A percentile compares a stretch with the other conserved stretches of the same genome.
phyloP scores from a whole-genome alignment of 64 coral and sea anemone species.

The Montipora foliosa region DNA sequence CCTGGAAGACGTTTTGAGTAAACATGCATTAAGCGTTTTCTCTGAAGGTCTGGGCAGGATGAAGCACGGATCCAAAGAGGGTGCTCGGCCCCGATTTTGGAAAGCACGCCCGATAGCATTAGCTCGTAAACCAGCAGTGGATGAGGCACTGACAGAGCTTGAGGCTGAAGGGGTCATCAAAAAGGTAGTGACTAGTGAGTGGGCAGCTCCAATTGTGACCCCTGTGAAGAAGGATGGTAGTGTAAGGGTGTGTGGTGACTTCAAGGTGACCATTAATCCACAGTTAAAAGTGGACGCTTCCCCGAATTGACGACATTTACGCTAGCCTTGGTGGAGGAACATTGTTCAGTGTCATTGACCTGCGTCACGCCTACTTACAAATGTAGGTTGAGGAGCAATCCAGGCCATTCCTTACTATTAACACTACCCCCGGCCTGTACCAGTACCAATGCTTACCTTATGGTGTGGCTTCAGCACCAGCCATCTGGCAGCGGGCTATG shows the following conservation, averaged over 20 bases:
- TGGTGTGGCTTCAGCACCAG: slow-evolving; percentile 31
- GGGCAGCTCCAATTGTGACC: no score
- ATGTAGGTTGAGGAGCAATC: slow-evolving; percentile 47
- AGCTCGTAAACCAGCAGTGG: slow-evolving; percentile 32
- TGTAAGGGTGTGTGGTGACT: no score
- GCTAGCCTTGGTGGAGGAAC: neutral
- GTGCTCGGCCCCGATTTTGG: neutral
- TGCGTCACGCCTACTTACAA: slow-evolving; percentile 45
- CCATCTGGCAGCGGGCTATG: slow-evolving; percentile 57
- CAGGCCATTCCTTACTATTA: slow-evolving; percentile 22
- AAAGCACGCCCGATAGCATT: slow-evolving; percentile 19
- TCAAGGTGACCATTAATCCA: no score
- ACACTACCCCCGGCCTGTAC: slow-evolving; percentile 35
- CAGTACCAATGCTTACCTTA: slow-evolving; percentile 27
- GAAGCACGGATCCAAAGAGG: neutral
- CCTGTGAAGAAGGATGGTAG: no score
- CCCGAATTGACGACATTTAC: no score
- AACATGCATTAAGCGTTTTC: slow-evolving; percentile 4
- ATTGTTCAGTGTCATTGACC: slow-evolving; percentile 23
- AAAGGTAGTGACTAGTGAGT: neutral
- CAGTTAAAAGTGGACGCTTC: slow-evolving; percentile 1
- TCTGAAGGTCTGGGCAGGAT: neutral
- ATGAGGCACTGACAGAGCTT: neutral
- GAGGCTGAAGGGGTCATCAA: slow-evolving; percentile 11
- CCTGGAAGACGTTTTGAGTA: neutral